Evolutionary conservation across 2,113 vertebrate species (phyloP).

Genomic region (Aegypius monachus): DNA sequence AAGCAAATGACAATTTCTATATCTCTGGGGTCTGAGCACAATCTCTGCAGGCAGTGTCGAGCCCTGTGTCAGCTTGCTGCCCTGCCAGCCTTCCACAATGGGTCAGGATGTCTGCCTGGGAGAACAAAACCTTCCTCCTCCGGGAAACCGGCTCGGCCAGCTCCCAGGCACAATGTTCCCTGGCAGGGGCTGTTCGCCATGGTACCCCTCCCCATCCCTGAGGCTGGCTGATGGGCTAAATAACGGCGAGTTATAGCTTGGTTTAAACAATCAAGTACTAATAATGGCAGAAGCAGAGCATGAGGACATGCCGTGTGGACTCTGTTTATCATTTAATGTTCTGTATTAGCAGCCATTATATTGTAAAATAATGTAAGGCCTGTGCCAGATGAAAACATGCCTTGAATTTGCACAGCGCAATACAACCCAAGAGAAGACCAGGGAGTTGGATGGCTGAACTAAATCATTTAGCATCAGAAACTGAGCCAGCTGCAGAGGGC

Average conservation of each 20-base stretch:
- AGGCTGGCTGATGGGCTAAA: not conserved
- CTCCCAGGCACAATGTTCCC: not conserved
- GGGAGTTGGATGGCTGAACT: not conserved
- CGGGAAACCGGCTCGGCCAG: not conserved
- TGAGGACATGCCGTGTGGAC: not conserved
- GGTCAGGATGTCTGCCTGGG: slow-evolving; percentile 5
- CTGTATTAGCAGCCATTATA: not conserved
- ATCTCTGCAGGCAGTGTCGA: slow-evolving; percentile 45
- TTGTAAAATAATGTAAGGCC: not conserved
- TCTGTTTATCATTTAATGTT: not conserved
- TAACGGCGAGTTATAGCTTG: not conserved
- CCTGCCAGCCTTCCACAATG: slow-evolving; percentile 30
- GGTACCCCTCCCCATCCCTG: not conserved
- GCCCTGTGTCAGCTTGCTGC: slow-evolving; percentile 44
- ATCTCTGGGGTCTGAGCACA: slow-evolving; percentile 4
- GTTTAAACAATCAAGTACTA: not conserved
- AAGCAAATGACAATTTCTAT: slow-evolving; percentile 65
- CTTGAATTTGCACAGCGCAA: not conserved
- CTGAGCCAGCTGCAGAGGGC: not conserved
- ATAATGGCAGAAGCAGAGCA: not conserved
- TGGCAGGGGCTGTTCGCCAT: not conserved
- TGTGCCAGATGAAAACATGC: not conserved
- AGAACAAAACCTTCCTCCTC: slow-evolving; percentile 29
- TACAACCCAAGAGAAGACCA: not conserved
- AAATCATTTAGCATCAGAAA: not conserved